phyloP scores from a whole-genome alignment of 2,888 invertebrate genomes.

The Deilephila porcellus region DNA sequence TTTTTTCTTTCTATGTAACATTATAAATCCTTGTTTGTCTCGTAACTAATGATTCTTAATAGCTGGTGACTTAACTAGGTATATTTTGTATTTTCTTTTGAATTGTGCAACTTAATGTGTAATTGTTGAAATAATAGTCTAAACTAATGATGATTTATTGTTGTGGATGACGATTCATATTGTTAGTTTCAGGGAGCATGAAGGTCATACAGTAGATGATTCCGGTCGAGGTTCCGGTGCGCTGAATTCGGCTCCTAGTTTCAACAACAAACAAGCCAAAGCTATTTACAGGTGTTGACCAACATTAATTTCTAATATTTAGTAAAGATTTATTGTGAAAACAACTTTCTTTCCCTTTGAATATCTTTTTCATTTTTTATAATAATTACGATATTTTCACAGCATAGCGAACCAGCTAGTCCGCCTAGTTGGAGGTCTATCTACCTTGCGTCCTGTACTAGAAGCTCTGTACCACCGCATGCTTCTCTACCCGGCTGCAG shows the following conservation, averaged over 20 bases:
- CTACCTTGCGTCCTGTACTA: slow-evolving; percentile 94
- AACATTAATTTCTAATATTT: neutral
- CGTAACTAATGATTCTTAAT: too few species aligned
- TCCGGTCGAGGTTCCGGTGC: slow-evolving; percentile 88
- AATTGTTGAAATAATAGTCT: too few species aligned
- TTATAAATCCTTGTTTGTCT: too few species aligned
- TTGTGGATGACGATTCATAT: neutral
- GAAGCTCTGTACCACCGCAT: slow-evolving; percentile 97
- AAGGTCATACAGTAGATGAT: slow-evolving; percentile 80
- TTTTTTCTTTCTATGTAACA: too few species aligned
- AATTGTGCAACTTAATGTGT: too few species aligned
- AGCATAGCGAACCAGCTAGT: slow-evolving; percentile 96
- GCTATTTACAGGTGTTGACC: slow-evolving; percentile 91
- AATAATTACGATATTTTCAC: too few species aligned
- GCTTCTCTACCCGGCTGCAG: slow-evolving; percentile 93
- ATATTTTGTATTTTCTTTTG: too few species aligned
- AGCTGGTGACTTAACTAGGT: too few species aligned
- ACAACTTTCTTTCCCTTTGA: too few species aligned
- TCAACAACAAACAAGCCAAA: slow-evolving; percentile 94
- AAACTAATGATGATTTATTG: too few species aligned
- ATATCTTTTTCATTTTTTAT: too few species aligned
- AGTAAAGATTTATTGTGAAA: neutral
- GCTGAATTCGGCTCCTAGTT: slow-evolving; percentile 88
- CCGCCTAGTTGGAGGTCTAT: slow-evolving; percentile 93
- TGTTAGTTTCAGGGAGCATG: slow-evolving; percentile 70